Evolutionary conservation across 92 coral and sea anemone genomes (phyloP).

Genomic region (Porites evermanni): DNA sequence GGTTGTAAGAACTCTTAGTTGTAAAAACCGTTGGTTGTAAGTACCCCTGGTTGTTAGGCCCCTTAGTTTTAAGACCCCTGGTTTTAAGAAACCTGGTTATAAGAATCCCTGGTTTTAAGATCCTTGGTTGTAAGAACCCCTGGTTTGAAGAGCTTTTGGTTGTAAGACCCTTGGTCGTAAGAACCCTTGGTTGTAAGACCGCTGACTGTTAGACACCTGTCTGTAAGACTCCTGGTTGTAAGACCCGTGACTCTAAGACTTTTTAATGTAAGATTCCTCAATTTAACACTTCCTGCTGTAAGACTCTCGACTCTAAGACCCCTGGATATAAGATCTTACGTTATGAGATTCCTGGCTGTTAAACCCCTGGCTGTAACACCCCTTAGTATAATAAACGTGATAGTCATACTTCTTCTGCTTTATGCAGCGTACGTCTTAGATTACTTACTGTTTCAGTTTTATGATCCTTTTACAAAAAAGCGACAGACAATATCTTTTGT

Average conservation of each 20-base stretch:
- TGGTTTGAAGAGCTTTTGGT: too few relatives aligned
- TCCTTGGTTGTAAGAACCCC: too few relatives aligned
- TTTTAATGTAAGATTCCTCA: neutral
- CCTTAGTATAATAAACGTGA: neutral
- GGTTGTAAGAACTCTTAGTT: too few relatives aligned
- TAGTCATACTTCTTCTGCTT: neutral
- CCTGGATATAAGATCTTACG: neutral
- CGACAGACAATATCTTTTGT: neutral
- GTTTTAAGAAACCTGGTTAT: too few relatives aligned
- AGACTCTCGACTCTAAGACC: neutral
- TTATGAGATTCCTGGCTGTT: neutral
- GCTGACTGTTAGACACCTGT: too few relatives aligned
- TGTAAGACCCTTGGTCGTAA: too few relatives aligned
- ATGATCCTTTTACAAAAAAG: neutral
- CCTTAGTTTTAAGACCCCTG: too few relatives aligned
- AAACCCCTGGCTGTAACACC: neutral
- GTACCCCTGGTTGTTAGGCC: too few relatives aligned
- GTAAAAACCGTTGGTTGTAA: too few relatives aligned
- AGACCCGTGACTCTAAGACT: neutral
- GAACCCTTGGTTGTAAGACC: too few relatives aligned
- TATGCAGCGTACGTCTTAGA: neutral
- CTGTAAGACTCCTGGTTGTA: too few relatives aligned
- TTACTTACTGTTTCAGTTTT: conserved; percentile 1
- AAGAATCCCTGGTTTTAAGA: too few relatives aligned
- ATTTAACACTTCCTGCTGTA: neutral